phyloP scores from a whole-genome alignment of 2,888 invertebrate species.

The Celastrina argiolus region DNA sequence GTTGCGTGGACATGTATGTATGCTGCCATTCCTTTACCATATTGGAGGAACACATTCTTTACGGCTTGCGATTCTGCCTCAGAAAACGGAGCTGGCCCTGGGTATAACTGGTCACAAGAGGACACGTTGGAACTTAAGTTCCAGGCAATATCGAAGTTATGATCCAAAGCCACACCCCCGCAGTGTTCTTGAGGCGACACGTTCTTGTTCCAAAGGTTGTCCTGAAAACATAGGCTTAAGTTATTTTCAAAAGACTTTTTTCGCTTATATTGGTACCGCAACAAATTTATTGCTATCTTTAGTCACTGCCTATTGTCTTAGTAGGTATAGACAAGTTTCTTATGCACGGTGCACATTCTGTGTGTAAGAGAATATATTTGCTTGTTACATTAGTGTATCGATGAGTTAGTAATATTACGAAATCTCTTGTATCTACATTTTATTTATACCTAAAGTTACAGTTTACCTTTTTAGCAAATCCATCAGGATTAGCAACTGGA shows the following conservation, averaged over 20 bases:
- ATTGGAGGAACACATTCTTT: constrained; percentile 51
- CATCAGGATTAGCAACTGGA: constrained; percentile 67
- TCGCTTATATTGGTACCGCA: no score
- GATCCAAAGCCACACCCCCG: constrained; percentile 55
- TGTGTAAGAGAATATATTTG: no score
- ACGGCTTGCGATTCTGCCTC: constrained; percentile 56
- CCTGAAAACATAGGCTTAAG: constrained; percentile 19
- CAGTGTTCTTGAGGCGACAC: constrained; percentile 54
- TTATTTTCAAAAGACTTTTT: no score
- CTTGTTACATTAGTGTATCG: no score
- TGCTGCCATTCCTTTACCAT: constrained; percentile 56
- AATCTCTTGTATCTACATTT: no score
- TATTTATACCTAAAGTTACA: not conserved
- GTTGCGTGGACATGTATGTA: constrained; percentile 60
- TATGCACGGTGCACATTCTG: no score
- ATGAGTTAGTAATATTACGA: no score
- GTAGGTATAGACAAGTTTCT: no score
- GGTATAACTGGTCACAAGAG: constrained; percentile 55
- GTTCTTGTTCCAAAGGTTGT: constrained; percentile 45
- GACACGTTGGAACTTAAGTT: constrained; percentile 37
- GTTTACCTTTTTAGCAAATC: constrained; percentile 35
- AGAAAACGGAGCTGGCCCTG: constrained; percentile 54
- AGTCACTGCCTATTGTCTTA: no score
- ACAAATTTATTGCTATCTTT: no score
- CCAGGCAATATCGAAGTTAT: constrained; percentile 65